Percentiles rank a stretch among this genome's conserved stretches.
Evolutionary conservation across 2,888 invertebrate genomes (phyloP).

Genomic region (Callimorpha dominula): DNA sequence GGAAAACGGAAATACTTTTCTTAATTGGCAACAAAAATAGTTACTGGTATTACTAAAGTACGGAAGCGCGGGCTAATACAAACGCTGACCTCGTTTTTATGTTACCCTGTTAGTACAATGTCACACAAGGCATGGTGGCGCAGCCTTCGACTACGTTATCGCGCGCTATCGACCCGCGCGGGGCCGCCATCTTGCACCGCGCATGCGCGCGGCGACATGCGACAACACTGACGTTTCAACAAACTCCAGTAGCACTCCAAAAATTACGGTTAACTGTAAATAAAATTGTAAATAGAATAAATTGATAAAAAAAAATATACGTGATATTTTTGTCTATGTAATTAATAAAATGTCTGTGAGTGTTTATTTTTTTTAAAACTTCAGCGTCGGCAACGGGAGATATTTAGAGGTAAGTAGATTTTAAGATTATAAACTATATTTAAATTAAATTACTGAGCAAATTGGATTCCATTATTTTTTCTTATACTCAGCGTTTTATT

Average conservation of each 20-base stretch:
- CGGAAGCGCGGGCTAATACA: constrained; percentile 76
- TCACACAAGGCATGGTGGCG: constrained; percentile 76
- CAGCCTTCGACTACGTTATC: constrained; percentile 76
- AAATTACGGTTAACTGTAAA: constrained; percentile 71
- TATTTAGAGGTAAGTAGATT: constrained; percentile 43
- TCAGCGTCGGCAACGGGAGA: constrained; percentile 9
- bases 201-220: constrained; percentile 77
- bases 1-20: constrained; percentile 16
- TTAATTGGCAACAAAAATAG: constrained; percentile 38
- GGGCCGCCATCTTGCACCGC: constrained; percentile 62
- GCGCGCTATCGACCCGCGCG: constrained; percentile 73
- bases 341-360: constrained; percentile 48
- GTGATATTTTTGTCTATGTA: constrained; percentile 38
- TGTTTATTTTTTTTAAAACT: constrained; percentile 40
- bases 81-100: constrained; percentile 78
- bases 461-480: constrained; percentile 54
- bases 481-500: constrained; percentile 30
- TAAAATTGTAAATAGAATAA: constrained; percentile 68
- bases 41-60: constrained; percentile 50
- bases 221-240: constrained; percentile 78
- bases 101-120: constrained; percentile 79
- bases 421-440: constrained; percentile 48
- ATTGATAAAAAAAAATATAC: constrained; percentile 19
- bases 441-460: constrained; percentile 59
- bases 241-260: constrained; percentile 66